Base-by-base conservation (phyloP, 2,797 vertebrate genomes). In the Chelmon rostratus region DNA sequence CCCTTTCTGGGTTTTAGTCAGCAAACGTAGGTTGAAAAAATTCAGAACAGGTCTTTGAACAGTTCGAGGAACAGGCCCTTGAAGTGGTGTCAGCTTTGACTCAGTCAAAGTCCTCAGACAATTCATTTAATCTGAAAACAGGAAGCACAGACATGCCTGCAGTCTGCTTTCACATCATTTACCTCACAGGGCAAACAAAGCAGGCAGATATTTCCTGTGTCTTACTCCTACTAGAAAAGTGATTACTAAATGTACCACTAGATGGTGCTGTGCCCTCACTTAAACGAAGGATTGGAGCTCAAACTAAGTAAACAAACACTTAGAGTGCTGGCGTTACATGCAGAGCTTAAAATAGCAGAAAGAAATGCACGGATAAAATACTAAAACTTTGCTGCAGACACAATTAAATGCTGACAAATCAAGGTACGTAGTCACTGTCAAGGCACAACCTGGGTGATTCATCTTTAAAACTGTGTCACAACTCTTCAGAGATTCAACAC, bases 191-290 rank as follows among this genome's bases (percentile, higher is more conserved):
- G 8, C 23, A 31, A 42, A 68, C 31, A 31, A 38, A 66, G 13
- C 13, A 38, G 21, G 28, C 6, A 40, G 13, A 54, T 42, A n/a
- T 44, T 31, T 33, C 33, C 28, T 6, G 44, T 38, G 18, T 33
- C 25, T 42, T 35, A 31, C 8, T 10, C 16, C 28, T 5, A 37
- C 38, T 28, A 28, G 28, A 28, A 28, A 28, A 28, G 3, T 28
- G 40, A 25, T 42, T 25, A 4, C 8, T 3, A 31, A 7, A 11
- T 28, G 0, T 1, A 59, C 53, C 91, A 88, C 91, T 86, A 90
- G 91, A 53, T 86, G 91, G 89, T 7, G 88, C 83, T 86, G 73
- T 90, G 62, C 7, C 21, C 53, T 58, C 11, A 52, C 31, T 40
- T 1, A 37, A 46, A 37, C 4, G 12, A 31, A 52, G 3, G 31